Percentiles rank a stretch among this genome's conserved stretches.
phyloP scores from a whole-genome alignment of 2,113 vertebrate genomes.

The Eurystomus gularis region DNA sequence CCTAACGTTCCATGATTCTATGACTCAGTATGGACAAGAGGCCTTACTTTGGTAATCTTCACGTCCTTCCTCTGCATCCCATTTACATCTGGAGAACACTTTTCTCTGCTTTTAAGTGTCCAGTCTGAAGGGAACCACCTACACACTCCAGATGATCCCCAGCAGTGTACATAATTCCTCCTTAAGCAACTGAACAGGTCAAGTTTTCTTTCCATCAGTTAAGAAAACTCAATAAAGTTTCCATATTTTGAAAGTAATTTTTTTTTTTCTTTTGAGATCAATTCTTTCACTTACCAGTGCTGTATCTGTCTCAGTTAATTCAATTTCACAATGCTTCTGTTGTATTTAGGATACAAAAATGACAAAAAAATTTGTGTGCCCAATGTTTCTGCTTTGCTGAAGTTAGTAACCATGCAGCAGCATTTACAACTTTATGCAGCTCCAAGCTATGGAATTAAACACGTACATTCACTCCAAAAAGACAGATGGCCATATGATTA shows the following conservation, averaged over 20 bases:
- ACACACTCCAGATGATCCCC: not conserved
- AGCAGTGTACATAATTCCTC: not conserved
- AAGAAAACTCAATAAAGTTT: not conserved
- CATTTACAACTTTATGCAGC: not conserved
- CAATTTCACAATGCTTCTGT: not conserved
- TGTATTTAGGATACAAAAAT: not conserved
- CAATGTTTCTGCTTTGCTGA: not conserved
- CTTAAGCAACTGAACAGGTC: not conserved
- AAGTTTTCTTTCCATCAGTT: not conserved
- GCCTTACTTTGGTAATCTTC: not conserved
- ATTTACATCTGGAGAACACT: not conserved
- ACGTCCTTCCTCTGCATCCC: not conserved
- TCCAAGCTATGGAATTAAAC: not conserved
- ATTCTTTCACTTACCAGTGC: not conserved
- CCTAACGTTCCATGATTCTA: not conserved
- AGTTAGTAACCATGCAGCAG: not conserved
- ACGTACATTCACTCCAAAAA: not conserved
- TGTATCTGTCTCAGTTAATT: not conserved
- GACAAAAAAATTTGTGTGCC: not conserved
- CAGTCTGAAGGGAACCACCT: not conserved
- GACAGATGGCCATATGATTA: not conserved
- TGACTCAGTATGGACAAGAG: not conserved
- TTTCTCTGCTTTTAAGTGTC: not conserved
- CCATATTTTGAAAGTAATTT: rapidly evolving
- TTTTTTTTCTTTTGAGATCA: not conserved